Percentiles rank a stretch among this genome's conserved stretches.
Conservation (phyloP, 2,113 vertebrate genomes). For the Euleptes europaea region DNA sequence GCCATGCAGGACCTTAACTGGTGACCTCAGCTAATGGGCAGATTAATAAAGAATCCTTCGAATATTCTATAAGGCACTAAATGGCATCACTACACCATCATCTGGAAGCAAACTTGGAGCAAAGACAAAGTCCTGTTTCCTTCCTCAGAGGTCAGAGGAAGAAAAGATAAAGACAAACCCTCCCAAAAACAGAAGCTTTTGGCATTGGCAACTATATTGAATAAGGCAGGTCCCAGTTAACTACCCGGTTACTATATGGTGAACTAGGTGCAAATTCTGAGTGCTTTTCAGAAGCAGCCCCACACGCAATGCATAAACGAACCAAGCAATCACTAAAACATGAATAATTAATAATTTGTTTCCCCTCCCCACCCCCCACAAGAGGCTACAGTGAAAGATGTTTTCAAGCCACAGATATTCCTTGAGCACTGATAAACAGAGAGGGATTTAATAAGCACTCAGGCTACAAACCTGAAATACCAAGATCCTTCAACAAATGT, state of each 20-base stretch:
- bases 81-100: too few relatives aligned
- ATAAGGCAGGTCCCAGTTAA: neutral
- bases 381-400: neutral
- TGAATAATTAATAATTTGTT: too few relatives aligned
- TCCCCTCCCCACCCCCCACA: neutral
- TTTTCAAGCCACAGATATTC: neutral
- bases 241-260: too few relatives aligned
- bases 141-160: constrained; percentile 31
- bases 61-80: too few relatives aligned
- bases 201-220: neutral
- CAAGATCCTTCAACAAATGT: neutral
- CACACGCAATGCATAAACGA: neutral
- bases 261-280: neutral
- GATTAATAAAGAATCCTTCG: too few relatives aligned
- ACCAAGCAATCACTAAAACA: neutral
- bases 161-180: constrained; percentile 4
- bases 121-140: constrained; percentile 56
- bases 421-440: neutral
- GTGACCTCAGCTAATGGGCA: too few relatives aligned
- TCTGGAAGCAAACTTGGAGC: constrained; percentile 75
- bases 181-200: fast-evolving
- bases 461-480: too few relatives aligned
- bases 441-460: too few relatives aligned
- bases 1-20: too few relatives aligned
- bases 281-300: neutral